Evolutionary conservation across 35 echinoderm and acorn worm species (phyloP), one percentile per base, ranked within the genome.

Genomic region (Nesometra sesokonis): DNA sequence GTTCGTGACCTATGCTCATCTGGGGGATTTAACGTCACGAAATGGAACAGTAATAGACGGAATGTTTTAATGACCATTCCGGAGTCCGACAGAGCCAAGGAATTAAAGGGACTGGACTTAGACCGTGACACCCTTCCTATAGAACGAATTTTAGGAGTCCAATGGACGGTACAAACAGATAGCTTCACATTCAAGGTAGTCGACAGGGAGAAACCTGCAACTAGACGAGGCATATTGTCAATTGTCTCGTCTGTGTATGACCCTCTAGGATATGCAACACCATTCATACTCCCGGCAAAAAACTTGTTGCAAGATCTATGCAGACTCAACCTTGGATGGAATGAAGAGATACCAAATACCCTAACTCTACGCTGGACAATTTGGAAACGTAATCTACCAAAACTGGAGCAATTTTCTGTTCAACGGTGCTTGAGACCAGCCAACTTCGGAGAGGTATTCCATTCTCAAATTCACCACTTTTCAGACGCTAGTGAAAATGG

Each of bases 211-310:
- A 78, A 84, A 77, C 80, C 86, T 29, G 23, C 67, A 33, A 88
- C 86, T 27, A 80, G 91, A 57, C 37, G 91, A 32, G 87, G 91
- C 3, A 85, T 93, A 5, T 86, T 93, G 39, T 89, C 86, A n/a
- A 82, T 85, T 21, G 82, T 57, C 31, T 86, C 86, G 76, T 93
- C 91, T 3, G 34, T 93, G 0, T 93, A 93, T 31, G 87, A 89
- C 77, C 86, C 91, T 32, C 38, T 93, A 32, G 91, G 91, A 9
- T 85, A 89, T 76, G 82, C 87, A 34, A 82, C 82, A 46, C 91
- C 91, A 35, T 32, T 80, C 35, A 33, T 80, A 5, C 31, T 80
- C 1, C 79, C 79, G 3, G 79, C 79, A 32, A 80, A 80, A n/a
- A 33, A 34, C 79, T 34, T 80, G 32, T 23, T 78, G 27, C 79